These are phyloP conservation scores for Cyphomyrmex costatus DNA, from an alignment of 1,140 invertebrate genomes.

Conservation along the genomic window DNA sequence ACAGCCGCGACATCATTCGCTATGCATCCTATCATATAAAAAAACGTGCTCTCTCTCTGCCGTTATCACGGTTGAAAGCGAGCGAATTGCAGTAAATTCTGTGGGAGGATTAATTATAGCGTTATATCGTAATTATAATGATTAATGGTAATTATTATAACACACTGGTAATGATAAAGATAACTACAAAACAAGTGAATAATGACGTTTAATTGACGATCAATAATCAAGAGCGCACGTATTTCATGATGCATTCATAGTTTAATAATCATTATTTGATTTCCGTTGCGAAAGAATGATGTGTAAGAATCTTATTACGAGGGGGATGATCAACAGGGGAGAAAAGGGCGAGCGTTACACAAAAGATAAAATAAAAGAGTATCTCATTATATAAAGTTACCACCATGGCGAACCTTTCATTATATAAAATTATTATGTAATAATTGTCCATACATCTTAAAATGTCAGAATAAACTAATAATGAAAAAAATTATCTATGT, in stretches of 20 bases:
- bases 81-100: conserved; percentile 57
- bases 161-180: conserved; percentile 82
- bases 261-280: conserved; percentile 80
- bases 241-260: conserved; percentile 85
- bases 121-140: conserved; percentile 86
- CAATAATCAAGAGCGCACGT: conserved; percentile 82
- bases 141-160: conserved; percentile 86
- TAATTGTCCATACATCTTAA: conserved; percentile 87
- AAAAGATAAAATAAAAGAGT: conserved; percentile 69
- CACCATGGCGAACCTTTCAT: conserved; percentile 84
- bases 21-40: conserved; percentile 80
- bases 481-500: conserved; percentile 70
- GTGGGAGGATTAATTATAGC: conserved; percentile 82
- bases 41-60: conserved; percentile 79
- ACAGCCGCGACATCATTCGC: conserved; percentile 77
- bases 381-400: conserved; percentile 82
- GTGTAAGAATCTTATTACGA: conserved; percentile 74
- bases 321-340: conserved; percentile 50
- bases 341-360: conserved; percentile 70
- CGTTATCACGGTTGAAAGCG: conserved; percentile 65
- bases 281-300: conserved; percentile 71
- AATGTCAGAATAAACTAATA: conserved; percentile 86
- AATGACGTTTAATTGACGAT: conserved; percentile 83
- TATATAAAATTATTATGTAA: conserved; percentile 87
- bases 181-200: conserved; percentile 73